Conservation (phyloP, 2,888 invertebrate species). For the Drosophila pegasa region DNA sequence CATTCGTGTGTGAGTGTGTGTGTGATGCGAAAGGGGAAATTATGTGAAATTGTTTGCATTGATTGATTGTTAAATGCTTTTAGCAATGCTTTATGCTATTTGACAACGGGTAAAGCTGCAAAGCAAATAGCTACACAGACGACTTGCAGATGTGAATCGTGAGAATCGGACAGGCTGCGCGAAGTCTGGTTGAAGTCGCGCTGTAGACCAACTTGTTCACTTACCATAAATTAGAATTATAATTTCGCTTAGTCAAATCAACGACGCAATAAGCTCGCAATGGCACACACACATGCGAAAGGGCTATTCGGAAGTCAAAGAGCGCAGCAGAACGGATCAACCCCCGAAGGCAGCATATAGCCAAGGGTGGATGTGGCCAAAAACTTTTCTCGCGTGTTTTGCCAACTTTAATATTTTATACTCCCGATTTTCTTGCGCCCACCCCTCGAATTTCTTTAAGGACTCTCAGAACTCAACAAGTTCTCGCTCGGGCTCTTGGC, state of each 20-base stretch:
- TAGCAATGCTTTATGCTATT: slow-evolving; percentile 17
- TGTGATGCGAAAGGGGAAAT: not conserved
- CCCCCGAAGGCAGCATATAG: slow-evolving; percentile 48
- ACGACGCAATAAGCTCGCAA: slow-evolving; percentile 72
- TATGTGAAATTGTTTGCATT: slow-evolving; percentile 42
- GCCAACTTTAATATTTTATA: slow-evolving; percentile 75
- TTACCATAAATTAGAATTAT: slow-evolving; percentile 74
- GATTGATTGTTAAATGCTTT: slow-evolving; percentile 52
- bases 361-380: slow-evolving; percentile 53
- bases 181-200: not conserved
- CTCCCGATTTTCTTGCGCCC: slow-evolving; percentile 57
- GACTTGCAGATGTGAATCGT: slow-evolving; percentile 20
- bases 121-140: slow-evolving; percentile 10
- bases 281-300: slow-evolving; percentile 68
- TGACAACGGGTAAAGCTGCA: slow-evolving; percentile 31
- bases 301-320: slow-evolving; percentile 49
- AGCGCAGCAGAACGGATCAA: slow-evolving; percentile 47
- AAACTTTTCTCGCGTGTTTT: slow-evolving; percentile 76
- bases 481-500: slow-evolving; percentile 37
- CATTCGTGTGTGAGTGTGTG: slow-evolving; percentile 24
- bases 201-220: slow-evolving; percentile 48
- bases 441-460: not conserved
- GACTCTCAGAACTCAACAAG: slow-evolving; percentile 65
- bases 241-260: slow-evolving; percentile 76
- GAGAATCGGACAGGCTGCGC: slow-evolving; percentile 42